Conservation (phyloP, 2,113 vertebrate genomes). For the Anhinga anhinga region DNA sequence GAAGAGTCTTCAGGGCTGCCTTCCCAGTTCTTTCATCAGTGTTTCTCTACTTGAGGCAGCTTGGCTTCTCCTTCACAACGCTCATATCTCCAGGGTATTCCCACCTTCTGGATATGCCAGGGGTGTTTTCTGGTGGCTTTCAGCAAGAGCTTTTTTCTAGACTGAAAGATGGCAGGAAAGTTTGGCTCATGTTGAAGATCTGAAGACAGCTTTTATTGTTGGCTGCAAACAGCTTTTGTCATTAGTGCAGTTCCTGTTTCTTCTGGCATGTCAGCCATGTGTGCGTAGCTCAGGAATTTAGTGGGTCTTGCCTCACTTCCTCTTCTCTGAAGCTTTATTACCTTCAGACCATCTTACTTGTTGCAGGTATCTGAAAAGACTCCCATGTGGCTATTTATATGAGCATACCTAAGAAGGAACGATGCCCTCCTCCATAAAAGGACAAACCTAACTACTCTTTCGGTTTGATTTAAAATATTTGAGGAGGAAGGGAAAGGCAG, state of each 20-base stretch:
- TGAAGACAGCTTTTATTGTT: background rate
- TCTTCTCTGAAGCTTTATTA: background rate
- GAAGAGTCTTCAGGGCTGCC: background rate
- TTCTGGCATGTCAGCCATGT: background rate
- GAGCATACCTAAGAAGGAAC: background rate
- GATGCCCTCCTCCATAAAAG: background rate
- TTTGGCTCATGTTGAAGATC: background rate
- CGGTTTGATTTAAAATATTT: conserved; percentile 16
- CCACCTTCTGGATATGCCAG: background rate
- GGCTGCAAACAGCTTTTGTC: background rate
- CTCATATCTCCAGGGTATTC: background rate
- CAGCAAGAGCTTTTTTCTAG: background rate
- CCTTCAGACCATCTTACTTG: background rate
- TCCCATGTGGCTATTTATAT: background rate
- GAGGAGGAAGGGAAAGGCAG: background rate
- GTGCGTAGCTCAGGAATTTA: background rate
- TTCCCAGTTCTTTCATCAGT: background rate
- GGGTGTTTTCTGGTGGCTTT: background rate
- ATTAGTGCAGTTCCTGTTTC: background rate
- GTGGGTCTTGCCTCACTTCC: background rate
- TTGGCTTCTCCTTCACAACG: background rate
- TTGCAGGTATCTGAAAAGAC: background rate
- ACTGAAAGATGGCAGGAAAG: background rate
- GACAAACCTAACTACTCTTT: background rate
- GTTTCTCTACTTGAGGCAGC: background rate